Conservation (phyloP, 2,113 vertebrate species). For the Chrysemys picta region DNA sequence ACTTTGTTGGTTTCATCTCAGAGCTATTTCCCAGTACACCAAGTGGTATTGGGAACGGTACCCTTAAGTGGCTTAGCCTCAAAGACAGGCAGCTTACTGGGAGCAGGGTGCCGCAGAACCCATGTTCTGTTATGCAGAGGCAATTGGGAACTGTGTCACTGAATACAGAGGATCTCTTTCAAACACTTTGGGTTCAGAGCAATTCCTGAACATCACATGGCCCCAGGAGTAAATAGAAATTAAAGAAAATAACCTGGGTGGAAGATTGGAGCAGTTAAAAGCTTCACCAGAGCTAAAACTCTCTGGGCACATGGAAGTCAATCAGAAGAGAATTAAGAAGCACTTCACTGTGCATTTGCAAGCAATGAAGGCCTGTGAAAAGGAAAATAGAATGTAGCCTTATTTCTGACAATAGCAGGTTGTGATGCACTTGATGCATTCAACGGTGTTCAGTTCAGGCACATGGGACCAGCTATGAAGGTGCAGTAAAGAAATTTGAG, state of each 20-base stretch:
- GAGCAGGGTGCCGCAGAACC: too few species aligned
- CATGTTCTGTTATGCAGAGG: background rate
- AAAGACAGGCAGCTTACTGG: background rate
- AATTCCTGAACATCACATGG: background rate
- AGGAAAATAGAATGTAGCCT: background rate
- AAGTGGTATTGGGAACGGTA: background rate
- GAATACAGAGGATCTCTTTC: background rate
- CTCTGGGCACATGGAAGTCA: background rate
- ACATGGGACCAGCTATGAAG: background rate
- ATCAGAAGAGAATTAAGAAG: background rate
- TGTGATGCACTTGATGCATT: too few species aligned
- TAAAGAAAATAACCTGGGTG: background rate
- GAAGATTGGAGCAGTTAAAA: background rate
- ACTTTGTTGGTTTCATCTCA: background rate
- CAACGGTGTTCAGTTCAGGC: background rate
- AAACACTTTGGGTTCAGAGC: background rate
- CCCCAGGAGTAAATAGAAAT: background rate
- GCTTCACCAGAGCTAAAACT: background rate
- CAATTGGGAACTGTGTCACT: background rate
- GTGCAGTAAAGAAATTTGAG: background rate
- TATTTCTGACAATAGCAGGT: background rate
- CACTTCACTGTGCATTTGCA: background rate
- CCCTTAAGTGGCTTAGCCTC: background rate
- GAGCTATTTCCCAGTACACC: background rate
- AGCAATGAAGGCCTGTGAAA: background rate